Percentiles rank a stretch among this genome's conserved stretches.
These are phyloP conservation scores for Aldrovandia affinis DNA, from an alignment of 2,797 vertebrate species.

Conservation along the genomic window DNA sequence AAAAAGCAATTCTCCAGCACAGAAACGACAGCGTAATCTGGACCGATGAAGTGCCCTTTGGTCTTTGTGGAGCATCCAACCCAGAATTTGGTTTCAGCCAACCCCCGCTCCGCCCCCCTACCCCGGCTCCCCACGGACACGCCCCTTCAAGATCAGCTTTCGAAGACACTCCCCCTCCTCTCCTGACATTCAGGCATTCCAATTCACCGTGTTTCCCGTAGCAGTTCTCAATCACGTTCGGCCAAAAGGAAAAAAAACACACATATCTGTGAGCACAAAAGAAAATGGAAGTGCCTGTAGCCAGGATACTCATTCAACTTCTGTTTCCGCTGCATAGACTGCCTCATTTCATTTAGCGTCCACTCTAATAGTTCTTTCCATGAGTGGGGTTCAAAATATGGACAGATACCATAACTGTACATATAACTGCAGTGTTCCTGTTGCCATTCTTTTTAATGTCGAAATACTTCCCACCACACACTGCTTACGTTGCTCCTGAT, in stretches of 20 bases:
- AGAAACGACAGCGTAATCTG: not conserved
- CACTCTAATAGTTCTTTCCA: not conserved
- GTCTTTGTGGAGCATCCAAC: slow-evolving; percentile 18
- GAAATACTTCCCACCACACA: not conserved
- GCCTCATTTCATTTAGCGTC: slow-evolving; percentile 4
- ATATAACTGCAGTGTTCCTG: not conserved
- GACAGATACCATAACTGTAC: not conserved
- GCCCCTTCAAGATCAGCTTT: slow-evolving; percentile 38
- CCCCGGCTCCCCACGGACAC: slow-evolving; percentile 44
- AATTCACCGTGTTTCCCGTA: slow-evolving; percentile 64
- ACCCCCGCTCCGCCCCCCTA: not conserved
- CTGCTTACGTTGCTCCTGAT: not conserved
- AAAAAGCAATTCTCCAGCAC: not conserved
- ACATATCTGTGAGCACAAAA: not conserved
- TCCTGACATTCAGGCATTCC: slow-evolving; percentile 71
- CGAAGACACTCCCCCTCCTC: slow-evolving; percentile 44
- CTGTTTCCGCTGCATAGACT: not conserved
- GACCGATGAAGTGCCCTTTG: slow-evolving; percentile 12
- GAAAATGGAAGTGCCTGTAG: not conserved
- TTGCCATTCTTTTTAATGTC: not conserved
- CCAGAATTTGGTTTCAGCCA: not conserved
- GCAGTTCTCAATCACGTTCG: slow-evolving; percentile 59
- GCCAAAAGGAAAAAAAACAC: slow-evolving; percentile 22
- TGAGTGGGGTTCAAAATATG: not conserved
- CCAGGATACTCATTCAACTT: not conserved